A percentile compares a stretch with the other conserved stretches of the same genome.
These are phyloP conservation scores for Rhinichthys klamathensis DNA, from an alignment of 2,113 vertebrate genomes.

Conservation along the genomic window DNA sequence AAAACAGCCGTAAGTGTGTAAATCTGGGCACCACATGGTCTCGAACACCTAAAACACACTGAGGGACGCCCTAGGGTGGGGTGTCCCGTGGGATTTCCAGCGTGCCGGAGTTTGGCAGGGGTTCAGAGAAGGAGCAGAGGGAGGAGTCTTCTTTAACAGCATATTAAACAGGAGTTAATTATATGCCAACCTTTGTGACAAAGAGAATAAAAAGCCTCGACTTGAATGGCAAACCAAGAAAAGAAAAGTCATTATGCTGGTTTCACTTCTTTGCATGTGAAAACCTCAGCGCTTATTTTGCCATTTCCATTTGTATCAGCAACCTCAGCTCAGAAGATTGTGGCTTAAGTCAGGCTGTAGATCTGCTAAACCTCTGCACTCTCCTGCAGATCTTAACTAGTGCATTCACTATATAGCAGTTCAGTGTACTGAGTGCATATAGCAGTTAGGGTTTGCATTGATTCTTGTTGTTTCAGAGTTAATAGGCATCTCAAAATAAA, in stretches of 20 bases:
- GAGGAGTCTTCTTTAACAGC: conserved; percentile 78
- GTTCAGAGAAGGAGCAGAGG: conserved; percentile 78
- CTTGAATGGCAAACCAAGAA: conserved; percentile 77
- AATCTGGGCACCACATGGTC: conserved; percentile 56
- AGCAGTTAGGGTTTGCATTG: not conserved
- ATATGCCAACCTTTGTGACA: conserved; percentile 80
- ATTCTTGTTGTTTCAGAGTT: not conserved
- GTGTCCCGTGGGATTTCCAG: conserved; percentile 75
- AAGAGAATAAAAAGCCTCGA: conserved; percentile 74
- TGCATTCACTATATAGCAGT: not conserved
- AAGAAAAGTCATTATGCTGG: conserved; percentile 81
- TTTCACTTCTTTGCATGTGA: conserved; percentile 80
- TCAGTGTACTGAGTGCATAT: not conserved
- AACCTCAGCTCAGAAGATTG: conserved; percentile 58
- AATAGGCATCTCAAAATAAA: not conserved
- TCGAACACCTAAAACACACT: conserved; percentile 46
- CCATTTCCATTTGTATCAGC: conserved; percentile 76
- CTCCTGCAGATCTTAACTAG: conserved; percentile 9
- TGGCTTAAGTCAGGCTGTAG: conserved; percentile 58
- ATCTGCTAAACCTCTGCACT: conserved; percentile 44
- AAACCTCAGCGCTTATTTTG: conserved; percentile 78
- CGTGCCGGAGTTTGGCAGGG: conserved; percentile 65
- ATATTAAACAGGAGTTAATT: conserved; percentile 86
- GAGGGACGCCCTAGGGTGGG: conserved; percentile 46
- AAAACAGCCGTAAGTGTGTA: conserved; percentile 8